Percentiles rank a stretch among this genome's conserved stretches.
phyloP scores from a whole-genome alignment of 1,140 invertebrate genomes.

The Chelonus insularis region DNA sequence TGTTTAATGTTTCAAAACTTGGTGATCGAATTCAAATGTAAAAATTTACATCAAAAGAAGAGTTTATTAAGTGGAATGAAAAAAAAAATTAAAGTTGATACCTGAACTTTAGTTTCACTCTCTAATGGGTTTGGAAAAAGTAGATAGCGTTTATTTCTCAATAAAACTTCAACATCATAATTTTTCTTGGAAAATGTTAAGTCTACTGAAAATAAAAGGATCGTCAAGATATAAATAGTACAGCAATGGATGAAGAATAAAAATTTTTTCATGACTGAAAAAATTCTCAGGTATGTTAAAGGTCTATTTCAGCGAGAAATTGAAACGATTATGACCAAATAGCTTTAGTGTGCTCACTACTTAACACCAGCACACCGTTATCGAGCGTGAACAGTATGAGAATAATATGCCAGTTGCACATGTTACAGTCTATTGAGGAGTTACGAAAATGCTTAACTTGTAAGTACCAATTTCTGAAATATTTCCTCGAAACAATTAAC shows the following conservation, averaged over 20 bases:
- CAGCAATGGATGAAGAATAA: too few species aligned
- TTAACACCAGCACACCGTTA: constrained; percentile 21
- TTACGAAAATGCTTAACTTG: constrained; percentile 6
- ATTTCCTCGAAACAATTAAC: too few species aligned
- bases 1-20: too few species aligned
- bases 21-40: too few species aligned
- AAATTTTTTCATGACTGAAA: too few species aligned
- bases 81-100: too few species aligned
- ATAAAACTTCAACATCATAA: constrained; percentile 23
- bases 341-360: constrained; percentile 34
- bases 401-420: constrained; percentile 10
- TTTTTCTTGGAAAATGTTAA: not conserved
- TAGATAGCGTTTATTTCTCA: constrained; percentile 39
- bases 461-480: not conserved
- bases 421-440: not conserved
- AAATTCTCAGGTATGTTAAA: not conserved
- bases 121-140: constrained; percentile 43
- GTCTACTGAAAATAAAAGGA: not conserved
- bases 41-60: not conserved
- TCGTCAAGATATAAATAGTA: not conserved
- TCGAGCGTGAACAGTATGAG: constrained; percentile 12
- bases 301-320: not conserved
- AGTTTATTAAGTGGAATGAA: not conserved
- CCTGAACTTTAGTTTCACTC: constrained; percentile 51
- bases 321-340: constrained; percentile 32